Evolutionary conservation across 2,888 invertebrate species (phyloP).

Genomic region (Romanomermis culicivorax): DNA sequence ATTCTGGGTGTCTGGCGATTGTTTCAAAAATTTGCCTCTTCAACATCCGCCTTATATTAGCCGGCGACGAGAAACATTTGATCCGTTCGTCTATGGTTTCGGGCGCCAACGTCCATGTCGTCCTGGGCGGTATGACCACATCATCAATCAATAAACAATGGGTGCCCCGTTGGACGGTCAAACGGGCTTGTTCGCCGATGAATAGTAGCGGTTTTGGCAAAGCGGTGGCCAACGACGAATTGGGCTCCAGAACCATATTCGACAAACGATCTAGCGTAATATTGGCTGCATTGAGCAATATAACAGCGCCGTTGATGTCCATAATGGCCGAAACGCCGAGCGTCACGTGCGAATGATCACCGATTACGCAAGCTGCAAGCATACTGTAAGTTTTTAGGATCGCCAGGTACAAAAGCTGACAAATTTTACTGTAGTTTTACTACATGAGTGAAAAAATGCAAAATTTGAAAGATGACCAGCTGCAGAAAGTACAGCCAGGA

Average conservation of each 20-base stretch:
- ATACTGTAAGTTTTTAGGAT: no score
- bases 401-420: no score
- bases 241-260: not conserved
- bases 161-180: not conserved
- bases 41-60: not conserved
- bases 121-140: not conserved
- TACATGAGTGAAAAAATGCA: no score
- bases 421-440: no score
- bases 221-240: not conserved
- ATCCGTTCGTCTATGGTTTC: not conserved
- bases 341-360: not conserved
- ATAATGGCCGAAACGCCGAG: not conserved
- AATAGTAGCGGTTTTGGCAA: not conserved
- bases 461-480: no score
- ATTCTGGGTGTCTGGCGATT: no score
- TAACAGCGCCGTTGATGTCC: not conserved
- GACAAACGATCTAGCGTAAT: not conserved
- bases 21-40: no score
- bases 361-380: not conserved
- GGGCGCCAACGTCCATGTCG: not conserved
- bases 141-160: not conserved
- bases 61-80: not conserved
- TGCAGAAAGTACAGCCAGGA: no score
- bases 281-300: slow-evolving; percentile 1
- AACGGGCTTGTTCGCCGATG: not conserved